These are phyloP conservation scores for Copsychus sechellarum DNA, from an alignment of 2,113 vertebrate species.

Conservation along the genomic window DNA sequence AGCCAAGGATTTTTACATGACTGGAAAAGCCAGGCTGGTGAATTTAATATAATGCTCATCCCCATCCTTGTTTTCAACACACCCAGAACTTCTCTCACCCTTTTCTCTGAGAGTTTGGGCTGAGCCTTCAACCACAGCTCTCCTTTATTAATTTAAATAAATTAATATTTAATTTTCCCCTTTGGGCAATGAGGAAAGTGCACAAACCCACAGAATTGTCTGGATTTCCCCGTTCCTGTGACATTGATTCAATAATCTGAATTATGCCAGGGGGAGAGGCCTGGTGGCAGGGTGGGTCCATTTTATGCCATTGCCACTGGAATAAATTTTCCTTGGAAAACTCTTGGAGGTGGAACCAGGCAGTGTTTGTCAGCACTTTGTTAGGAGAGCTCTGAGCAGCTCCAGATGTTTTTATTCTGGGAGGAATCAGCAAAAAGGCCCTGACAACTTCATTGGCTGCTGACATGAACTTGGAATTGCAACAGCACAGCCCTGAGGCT, in stretches of 20 bases:
- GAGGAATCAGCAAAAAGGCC: conserved; percentile 7
- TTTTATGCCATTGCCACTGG: too few species aligned
- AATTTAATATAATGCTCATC: neutral
- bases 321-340: neutral
- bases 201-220: neutral
- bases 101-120: too few species aligned
- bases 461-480: conserved; percentile 2
- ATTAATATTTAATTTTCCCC: neutral
- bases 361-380: conserved; percentile 36
- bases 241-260: rapidly evolving
- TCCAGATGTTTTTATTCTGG: conserved; percentile 52
- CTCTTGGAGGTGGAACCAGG: neutral
- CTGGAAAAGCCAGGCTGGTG: neutral
- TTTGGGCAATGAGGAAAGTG: neutral
- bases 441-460: conserved; percentile 42
- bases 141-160: too few species aligned
- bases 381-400: neutral
- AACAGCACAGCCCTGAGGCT: neutral
- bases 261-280: too few species aligned
- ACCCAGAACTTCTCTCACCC: too few species aligned
- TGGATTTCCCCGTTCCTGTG: neutral
- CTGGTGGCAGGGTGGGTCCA: too few species aligned
- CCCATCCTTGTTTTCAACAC: too few species aligned
- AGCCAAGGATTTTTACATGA: neutral
- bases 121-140: neutral